Evolutionary conservation across 2,797 vertebrate genomes (phyloP).

Genomic region (Tympanoctomys barrerae): DNA sequence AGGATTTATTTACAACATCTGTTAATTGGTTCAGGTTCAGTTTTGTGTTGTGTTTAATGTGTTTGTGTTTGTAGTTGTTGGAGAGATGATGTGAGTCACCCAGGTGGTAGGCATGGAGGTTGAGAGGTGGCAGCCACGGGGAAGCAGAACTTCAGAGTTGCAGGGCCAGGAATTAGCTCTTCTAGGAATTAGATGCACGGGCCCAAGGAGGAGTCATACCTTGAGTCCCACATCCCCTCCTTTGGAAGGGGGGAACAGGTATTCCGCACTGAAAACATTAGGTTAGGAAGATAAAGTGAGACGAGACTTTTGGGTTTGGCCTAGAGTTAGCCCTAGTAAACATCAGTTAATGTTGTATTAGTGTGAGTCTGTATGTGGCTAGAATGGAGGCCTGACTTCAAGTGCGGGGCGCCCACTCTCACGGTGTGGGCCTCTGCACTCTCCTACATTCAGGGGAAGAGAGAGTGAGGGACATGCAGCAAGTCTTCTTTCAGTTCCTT

Average conservation of each 20-base stretch:
- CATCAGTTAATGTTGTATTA: not conserved
- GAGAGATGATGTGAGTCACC: not conserved
- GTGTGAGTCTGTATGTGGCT: not conserved
- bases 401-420: not conserved
- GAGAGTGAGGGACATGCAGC: not conserved
- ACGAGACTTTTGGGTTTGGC: not conserved
- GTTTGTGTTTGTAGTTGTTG: not conserved
- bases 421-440: not conserved
- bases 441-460: not conserved
- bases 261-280: not conserved
- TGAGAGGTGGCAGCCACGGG: not conserved
- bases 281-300: slow-evolving; percentile 5
- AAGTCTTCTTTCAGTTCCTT: slow-evolving; percentile 1
- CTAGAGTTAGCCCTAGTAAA: not conserved
- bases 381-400: not conserved
- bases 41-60: slow-evolving; percentile 7
- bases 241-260: not conserved
- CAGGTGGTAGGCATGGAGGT: not conserved
- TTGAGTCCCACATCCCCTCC: not conserved
- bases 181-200: not conserved
- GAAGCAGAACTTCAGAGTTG: not conserved
- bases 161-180: not conserved
- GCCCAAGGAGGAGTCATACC: accelerated
- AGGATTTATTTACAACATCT: slow-evolving; percentile 47
- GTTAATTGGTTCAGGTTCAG: not conserved